These are phyloP conservation scores for Thamnophis elegans DNA, from an alignment of 2,797 vertebrate genomes.

Conservation along the genomic window DNA sequence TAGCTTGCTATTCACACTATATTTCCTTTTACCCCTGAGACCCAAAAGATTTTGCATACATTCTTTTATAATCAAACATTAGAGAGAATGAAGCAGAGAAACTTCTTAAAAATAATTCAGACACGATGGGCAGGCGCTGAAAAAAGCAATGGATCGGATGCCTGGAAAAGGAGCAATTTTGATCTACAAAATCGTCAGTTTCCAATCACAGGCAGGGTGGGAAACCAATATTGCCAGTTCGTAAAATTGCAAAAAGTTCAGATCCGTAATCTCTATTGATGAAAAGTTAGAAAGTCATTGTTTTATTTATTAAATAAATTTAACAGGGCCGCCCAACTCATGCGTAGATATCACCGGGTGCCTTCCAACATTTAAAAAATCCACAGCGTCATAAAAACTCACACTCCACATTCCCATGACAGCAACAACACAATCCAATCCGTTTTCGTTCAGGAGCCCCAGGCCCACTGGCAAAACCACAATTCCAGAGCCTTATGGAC, in stretches of 20 bases:
- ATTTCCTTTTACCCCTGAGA: neutral
- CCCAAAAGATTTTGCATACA: slow-evolving; percentile 2
- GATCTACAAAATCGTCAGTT: neutral
- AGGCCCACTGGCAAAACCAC: neutral
- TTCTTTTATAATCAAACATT: neutral
- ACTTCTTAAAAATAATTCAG: neutral
- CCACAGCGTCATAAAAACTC: neutral
- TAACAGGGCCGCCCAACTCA: neutral
- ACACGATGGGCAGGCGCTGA: neutral
- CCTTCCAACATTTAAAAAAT: neutral
- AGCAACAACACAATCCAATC: neutral
- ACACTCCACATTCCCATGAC: neutral
- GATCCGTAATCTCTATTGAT: neutral
- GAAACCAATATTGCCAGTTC: neutral
- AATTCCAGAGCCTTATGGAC: neutral
- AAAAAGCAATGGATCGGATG: slow-evolving; percentile 2
- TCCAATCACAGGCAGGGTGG: neutral
- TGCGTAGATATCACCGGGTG: neutral
- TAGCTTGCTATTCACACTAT: neutral
- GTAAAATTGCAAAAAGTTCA: neutral
- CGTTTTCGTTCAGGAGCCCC: neutral
- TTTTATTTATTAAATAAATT: neutral
- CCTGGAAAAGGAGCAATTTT: slow-evolving; percentile 47
- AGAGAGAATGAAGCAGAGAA: neutral
- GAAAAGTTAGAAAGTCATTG: neutral